Percentiles rank a stretch among this genome's conserved stretches.
Evolutionary conservation across 2,797 vertebrate genomes (phyloP).

Genomic region (Lycodopsis pacificus): DNA sequence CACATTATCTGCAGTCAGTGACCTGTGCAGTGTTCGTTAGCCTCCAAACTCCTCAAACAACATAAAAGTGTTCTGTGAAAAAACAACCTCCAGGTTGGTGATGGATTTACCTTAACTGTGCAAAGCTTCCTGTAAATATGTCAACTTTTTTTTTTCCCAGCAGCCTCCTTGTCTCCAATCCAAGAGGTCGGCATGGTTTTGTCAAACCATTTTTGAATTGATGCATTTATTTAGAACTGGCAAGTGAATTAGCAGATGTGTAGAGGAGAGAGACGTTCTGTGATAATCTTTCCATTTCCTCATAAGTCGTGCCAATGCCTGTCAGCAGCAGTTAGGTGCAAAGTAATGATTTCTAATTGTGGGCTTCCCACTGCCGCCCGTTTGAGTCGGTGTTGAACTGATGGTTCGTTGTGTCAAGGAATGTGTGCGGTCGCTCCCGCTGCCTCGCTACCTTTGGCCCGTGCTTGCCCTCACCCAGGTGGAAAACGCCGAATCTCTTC

Average conservation of each 20-base stretch:
- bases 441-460: conserved; percentile 12
- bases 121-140: conserved; percentile 29
- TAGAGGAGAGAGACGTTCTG: conserved; percentile 59
- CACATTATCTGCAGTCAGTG: conserved; percentile 17
- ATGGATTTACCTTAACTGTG: conserved; percentile 26
- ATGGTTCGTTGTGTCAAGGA: conserved; percentile 54
- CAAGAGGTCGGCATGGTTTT: conserved; percentile 35
- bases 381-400: conserved; percentile 54
- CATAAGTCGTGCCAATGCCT: conserved; percentile 67
- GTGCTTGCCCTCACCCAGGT: neutral
- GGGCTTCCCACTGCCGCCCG: conserved; percentile 42
- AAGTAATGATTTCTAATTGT: conserved; percentile 73
- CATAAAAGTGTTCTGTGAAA: conserved; percentile 16
- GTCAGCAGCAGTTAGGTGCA: conserved; percentile 68
- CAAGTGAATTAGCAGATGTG: conserved; percentile 66
- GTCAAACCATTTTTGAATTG: conserved; percentile 58
- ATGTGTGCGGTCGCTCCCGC: conserved; percentile 22
- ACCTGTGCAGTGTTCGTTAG: conserved; percentile 34
- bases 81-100: conserved; percentile 16
- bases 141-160: neutral
- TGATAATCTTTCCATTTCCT: conserved; percentile 74
- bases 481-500: conserved; percentile 12
- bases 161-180: conserved; percentile 23
- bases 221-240: conserved; percentile 68
- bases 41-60: conserved; percentile 41